Evolutionary conservation across 2,888 invertebrate species (phyloP).

Genomic region (Andricus quercusramuli): DNA sequence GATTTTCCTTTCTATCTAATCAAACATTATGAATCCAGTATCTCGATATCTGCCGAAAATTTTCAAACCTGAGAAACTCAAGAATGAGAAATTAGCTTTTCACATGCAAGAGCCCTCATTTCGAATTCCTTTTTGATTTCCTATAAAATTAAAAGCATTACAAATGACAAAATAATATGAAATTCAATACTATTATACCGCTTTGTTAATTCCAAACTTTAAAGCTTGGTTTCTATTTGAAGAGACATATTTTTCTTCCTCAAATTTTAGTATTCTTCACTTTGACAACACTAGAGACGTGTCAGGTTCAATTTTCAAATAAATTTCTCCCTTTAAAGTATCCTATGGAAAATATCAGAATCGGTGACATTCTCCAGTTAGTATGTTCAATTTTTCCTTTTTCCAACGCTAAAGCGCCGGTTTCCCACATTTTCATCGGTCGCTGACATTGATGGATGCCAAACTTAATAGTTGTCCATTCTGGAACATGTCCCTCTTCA

Average conservation of each 20-base stretch:
- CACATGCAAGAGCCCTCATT: too few species aligned
- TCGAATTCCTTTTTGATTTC: too few species aligned
- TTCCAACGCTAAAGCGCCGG: conserved; percentile 40
- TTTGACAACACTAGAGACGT: not conserved
- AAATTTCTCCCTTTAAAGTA: not conserved
- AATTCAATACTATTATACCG: too few species aligned
- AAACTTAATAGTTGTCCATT: conserved; percentile 69
- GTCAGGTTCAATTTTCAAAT: conserved; percentile 1
- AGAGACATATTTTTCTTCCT: too few species aligned
- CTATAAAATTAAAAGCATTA: too few species aligned
- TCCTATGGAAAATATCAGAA: conserved; percentile 8
- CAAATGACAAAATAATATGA: too few species aligned
- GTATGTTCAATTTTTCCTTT: conserved; percentile 43
- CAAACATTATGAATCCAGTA: not conserved
- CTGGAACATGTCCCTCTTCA: conserved; percentile 53
- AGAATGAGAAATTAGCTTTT: not conserved
- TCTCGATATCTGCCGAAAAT: not conserved
- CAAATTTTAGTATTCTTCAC: too few species aligned
- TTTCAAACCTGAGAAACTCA: not conserved
- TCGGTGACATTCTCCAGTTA: conserved; percentile 3
- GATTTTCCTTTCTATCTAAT: not conserved
- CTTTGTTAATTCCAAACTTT: too few species aligned
- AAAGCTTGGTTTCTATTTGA: too few species aligned
- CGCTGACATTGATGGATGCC: conserved; percentile 70
- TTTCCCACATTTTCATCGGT: conserved; percentile 46